Conservation (phyloP, 2,797 vertebrate species). For the Sus cebifrons region DNA sequence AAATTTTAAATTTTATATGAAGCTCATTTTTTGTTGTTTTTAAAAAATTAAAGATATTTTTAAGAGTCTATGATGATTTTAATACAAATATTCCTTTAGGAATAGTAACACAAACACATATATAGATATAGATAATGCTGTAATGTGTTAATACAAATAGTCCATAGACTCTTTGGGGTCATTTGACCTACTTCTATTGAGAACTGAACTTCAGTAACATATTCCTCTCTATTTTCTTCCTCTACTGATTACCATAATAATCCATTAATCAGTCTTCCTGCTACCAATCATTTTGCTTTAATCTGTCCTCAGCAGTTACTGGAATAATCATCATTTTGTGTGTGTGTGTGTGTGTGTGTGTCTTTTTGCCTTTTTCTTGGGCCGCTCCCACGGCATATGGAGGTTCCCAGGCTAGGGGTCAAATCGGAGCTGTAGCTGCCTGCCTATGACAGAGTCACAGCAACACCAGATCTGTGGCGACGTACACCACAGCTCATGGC, state of each 20-base stretch:
- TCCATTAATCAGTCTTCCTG: not conserved
- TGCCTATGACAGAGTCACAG: too few relatives aligned
- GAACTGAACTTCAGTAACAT: not conserved
- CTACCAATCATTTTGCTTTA: not conserved
- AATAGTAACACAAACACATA: not conserved
- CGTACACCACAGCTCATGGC: too few relatives aligned
- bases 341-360: too few relatives aligned
- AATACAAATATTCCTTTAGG: not conserved
- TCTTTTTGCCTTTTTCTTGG: too few relatives aligned
- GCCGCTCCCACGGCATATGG: too few relatives aligned
- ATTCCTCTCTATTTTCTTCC: not conserved
- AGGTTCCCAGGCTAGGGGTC: too few relatives aligned
- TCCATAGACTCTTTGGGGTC: not conserved
- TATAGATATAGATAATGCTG: not conserved
- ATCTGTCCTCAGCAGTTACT: not conserved
- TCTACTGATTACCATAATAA: not conserved
- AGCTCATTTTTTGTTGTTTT: not conserved
- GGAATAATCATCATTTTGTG: not conserved
- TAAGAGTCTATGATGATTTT: constrained; percentile 48
- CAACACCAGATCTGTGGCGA: too few relatives aligned
- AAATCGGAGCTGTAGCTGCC: too few relatives aligned
- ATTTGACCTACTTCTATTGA: constrained; percentile 46
- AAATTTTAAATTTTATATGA: constrained; percentile 18
- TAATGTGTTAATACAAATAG: not conserved
- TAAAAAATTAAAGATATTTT: not conserved